Base-by-base conservation (phyloP, 2,888 invertebrate genomes). In the Lamellibrachia satsuma region DNA sequence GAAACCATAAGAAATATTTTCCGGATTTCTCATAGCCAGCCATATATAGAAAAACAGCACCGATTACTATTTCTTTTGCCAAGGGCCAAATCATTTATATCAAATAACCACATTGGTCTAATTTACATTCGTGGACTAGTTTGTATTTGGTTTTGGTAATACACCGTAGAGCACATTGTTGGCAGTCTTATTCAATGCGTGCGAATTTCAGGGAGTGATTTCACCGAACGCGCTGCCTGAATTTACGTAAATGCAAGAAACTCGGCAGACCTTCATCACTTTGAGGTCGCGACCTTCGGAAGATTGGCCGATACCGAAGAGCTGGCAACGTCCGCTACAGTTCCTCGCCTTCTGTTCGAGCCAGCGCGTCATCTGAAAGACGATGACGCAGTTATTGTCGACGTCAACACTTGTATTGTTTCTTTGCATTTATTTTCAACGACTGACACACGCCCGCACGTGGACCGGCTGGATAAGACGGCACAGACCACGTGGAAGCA, bases 211-310 rank as follows among this genome's bases (percentile, higher is more conserved):
- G 39, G 39, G 39, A 39, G 39, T 39, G 39, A 39, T 39, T 39
- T 39, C 39, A 39, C 39, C 39, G 39, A 39, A 39, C 1, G 55
- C 55, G 55, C 55, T 55, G 8, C 60, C 22, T 11, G 6, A 75
- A 15, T 22, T 75, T 75, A 75, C 75, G 75, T 75, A 75, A 75
- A 75, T 6, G n/a, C 75, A 75, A 75, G 75, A 75, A 11, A 75
- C 75, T 75, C 75, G 75, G 9, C 75, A 4, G 75, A 91, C 91
- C 91, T 91, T 91, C 91, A 91, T 91, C 52, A 91, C 91, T 52
- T 52, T 91, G 52, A 91, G 51, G 91, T 91, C 91, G 51, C 91
- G 91, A 22, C 91, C 91, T 52, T 91, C 91, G 91, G 15, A 91
- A 3, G 91, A 52, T 6, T 91, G 27, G n/a, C 91, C 91, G 91